phyloP scores from a whole-genome alignment of 2,888 invertebrate species.

The Tanytarsus gracilentus region DNA sequence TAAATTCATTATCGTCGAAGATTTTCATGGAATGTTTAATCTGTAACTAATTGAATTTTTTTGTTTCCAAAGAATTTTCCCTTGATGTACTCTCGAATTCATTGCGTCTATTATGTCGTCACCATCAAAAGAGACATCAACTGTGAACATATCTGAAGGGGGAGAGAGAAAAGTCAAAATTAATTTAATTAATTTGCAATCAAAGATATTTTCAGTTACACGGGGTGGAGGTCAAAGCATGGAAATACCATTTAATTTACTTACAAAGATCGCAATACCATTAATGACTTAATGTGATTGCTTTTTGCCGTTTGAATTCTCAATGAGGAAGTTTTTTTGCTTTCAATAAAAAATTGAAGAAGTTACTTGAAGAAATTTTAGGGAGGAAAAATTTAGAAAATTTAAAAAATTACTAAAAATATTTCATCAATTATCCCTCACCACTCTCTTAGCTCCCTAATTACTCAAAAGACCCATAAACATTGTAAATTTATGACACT shows the following conservation, averaged over 20 bases:
- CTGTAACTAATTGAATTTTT: constrained; percentile 18
- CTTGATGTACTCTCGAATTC: too few relatives aligned
- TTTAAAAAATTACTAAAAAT: too few relatives aligned
- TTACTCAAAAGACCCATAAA: too few relatives aligned
- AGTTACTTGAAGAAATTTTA: too few relatives aligned
- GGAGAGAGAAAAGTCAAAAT: neutral
- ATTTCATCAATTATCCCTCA: too few relatives aligned
- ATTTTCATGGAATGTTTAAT: constrained; percentile 21
- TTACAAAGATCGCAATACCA: constrained; percentile 4
- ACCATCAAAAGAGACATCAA: too few relatives aligned
- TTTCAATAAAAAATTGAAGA: too few relatives aligned
- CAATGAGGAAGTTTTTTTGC: neutral
- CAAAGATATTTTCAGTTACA: neutral
- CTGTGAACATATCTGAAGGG: neutral
- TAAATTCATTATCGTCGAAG: neutral
- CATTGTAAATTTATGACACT: too few relatives aligned
- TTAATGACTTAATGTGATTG: constrained; percentile 6
- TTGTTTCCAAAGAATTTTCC: constrained; percentile 3
- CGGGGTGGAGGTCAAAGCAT: constrained; percentile 2
- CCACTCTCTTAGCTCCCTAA: too few relatives aligned
- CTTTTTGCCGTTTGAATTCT: neutral
- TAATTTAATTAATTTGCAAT: neutral
- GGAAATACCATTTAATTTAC: constrained; percentile 10
- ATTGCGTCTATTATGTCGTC: too few relatives aligned
- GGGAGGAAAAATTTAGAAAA: too few relatives aligned